These are phyloP conservation scores for Charadrius vociferus DNA, from an alignment of 2,113 vertebrate genomes.

Conservation along the genomic window DNA sequence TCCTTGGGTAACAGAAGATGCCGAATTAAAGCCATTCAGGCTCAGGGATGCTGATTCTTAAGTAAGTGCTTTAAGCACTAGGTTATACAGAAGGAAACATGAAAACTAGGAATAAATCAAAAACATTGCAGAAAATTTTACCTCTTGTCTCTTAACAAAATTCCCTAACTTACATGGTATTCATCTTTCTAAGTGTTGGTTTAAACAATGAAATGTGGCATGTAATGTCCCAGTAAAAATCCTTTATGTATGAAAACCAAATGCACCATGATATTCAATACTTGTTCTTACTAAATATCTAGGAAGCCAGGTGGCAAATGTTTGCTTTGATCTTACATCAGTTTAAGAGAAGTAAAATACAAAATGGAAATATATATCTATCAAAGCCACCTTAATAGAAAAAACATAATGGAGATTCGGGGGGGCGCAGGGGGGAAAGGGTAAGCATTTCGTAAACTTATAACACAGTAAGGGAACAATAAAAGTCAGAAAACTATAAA, in stretches of 20 bases:
- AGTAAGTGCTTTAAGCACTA: background rate
- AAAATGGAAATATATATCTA: background rate
- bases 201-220: slow-evolving; percentile 42
- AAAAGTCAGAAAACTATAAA: background rate
- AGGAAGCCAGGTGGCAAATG: slow-evolving; percentile 33
- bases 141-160: slow-evolving; percentile 10
- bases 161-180: background rate
- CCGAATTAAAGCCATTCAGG: background rate
- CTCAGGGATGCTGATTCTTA: background rate
- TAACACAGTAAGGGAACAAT: background rate
- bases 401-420: background rate
- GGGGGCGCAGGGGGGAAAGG: no score
- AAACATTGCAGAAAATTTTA: slow-evolving; percentile 10
- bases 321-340: slow-evolving; percentile 20
- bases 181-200: background rate
- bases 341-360: slow-evolving; percentile 8
- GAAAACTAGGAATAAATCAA: slow-evolving; percentile 23
- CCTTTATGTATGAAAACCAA: slow-evolving; percentile 18
- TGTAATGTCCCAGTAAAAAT: slow-evolving; percentile 36
- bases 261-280: background rate
- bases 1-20: background rate
- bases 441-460: background rate
- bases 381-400: background rate
- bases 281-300: background rate
- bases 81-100: background rate